Conservation (phyloP, 1,140 invertebrate genomes). For the Spodoptera frugiperda region DNA sequence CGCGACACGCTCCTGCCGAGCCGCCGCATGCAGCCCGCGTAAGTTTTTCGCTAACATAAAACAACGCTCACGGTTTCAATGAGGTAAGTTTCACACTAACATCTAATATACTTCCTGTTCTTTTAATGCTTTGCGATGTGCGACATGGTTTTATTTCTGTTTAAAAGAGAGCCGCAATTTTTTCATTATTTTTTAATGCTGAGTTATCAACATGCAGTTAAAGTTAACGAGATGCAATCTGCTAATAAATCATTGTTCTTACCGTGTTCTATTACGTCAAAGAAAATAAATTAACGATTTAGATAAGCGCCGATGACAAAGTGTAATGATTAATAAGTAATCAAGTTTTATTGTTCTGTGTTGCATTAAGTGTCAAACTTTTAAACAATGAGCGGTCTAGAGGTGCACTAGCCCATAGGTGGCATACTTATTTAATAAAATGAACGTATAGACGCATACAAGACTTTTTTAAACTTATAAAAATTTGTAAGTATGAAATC, state of each 20-base stretch:
- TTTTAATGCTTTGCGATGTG: constrained; percentile 43
- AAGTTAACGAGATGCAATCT: constrained; percentile 34
- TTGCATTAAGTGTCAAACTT: constrained; percentile 12
- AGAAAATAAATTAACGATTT: constrained; percentile 30
- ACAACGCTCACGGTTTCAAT: constrained; percentile 61
- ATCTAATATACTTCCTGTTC: constrained; percentile 11
- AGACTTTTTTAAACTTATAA: too few relatives aligned
- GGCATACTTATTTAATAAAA: too few relatives aligned
- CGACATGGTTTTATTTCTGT: constrained; percentile 7
- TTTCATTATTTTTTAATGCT: constrained; percentile 11
- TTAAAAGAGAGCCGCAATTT: background rate
- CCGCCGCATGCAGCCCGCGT: constrained; percentile 51
- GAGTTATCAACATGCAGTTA: constrained; percentile 5
- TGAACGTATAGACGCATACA: too few relatives aligned
- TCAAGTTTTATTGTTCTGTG: constrained; percentile 21
- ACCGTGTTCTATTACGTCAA: constrained; percentile 16
- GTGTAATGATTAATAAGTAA: constrained; percentile 27
- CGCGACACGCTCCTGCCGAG: constrained; percentile 21
- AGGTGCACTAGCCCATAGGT: too few relatives aligned
- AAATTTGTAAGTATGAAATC: too few relatives aligned
- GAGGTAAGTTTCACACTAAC: constrained; percentile 65
- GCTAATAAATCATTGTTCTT: constrained; percentile 21
- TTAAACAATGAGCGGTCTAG: background rate
- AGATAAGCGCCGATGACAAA: constrained; percentile 26
- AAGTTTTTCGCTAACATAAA: constrained; percentile 46